These are phyloP conservation scores for Sylvicola cinctus DNA, from an alignment of 2,888 invertebrate genomes.

Conservation along the genomic window DNA sequence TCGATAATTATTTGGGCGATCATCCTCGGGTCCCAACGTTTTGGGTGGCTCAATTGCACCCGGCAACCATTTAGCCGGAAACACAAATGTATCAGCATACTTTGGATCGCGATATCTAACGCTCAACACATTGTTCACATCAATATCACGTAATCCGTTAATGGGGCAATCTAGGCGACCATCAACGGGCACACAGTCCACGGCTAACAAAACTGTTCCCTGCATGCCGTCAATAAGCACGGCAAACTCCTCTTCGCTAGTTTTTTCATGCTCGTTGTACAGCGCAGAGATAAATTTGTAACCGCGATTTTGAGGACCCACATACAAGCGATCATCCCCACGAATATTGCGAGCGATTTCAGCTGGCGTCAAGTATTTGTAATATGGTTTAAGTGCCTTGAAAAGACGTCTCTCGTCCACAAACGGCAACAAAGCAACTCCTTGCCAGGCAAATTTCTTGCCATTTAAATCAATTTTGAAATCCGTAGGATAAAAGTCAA, in stretches of 20 bases:
- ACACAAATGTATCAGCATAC: slow-evolving; percentile 51
- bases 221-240: slow-evolving; percentile 61
- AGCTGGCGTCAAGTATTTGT: slow-evolving; percentile 55
- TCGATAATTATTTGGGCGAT: slow-evolving; percentile 55
- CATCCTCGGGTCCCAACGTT: slow-evolving; percentile 59
- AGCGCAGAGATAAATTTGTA: slow-evolving; percentile 49
- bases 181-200: slow-evolving; percentile 40
- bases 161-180: slow-evolving; percentile 51
- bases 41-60: slow-evolving; percentile 48
- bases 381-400: slow-evolving; percentile 62
- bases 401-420: slow-evolving; percentile 84
- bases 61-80: slow-evolving; percentile 48
- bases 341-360: slow-evolving; percentile 74
- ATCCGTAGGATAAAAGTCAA: slow-evolving; percentile 96
- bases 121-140: slow-evolving; percentile 37
- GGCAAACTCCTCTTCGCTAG: slow-evolving; percentile 28
- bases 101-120: slow-evolving; percentile 60
- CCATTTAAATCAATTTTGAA: slow-evolving; percentile 97
- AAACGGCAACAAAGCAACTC: slow-evolving; percentile 93
- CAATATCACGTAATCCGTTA: slow-evolving; percentile 38
- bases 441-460: slow-evolving; percentile 99
- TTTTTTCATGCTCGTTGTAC: slow-evolving; percentile 34
- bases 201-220: slow-evolving; percentile 55
- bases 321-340: slow-evolving; percentile 81
- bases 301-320: slow-evolving; percentile 47